A percentile compares a stretch with the other conserved stretches of the same genome.
These are phyloP conservation scores for Pseudomyrmex pallidus DNA, from an alignment of 1,140 invertebrate species.

Conservation along the genomic window DNA sequence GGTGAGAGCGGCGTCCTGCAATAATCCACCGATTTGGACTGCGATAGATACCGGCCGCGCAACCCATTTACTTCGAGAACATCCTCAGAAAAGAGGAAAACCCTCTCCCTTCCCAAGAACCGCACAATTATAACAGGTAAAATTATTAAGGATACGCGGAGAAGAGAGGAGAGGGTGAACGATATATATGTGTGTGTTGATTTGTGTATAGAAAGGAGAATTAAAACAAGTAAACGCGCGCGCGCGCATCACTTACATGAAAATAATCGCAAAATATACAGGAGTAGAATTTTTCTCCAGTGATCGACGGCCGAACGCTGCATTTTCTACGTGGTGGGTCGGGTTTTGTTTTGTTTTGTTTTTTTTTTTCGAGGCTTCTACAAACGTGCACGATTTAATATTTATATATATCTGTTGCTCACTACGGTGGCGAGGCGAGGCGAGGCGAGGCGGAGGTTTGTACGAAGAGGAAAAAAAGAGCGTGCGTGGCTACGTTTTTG, in stretches of 20 bases:
- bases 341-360: background rate
- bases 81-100: too few relatives aligned
- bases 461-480: slow-evolving; percentile 69
- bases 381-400: slow-evolving; percentile 57
- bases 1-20: background rate
- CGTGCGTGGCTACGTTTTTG: slow-evolving; percentile 83
- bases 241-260: slow-evolving; percentile 80
- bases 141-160: too few relatives aligned
- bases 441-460: slow-evolving; percentile 43
- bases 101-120: background rate
- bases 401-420: slow-evolving; percentile 59
- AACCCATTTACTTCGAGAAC: too few relatives aligned
- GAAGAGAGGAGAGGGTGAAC: background rate
- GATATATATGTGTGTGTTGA: background rate
- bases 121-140: too few relatives aligned
- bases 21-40: too few relatives aligned
- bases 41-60: too few relatives aligned
- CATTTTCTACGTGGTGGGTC: slow-evolving; percentile 69
- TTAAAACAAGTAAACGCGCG: slow-evolving; percentile 51
- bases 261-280: slow-evolving; percentile 84
- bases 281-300: slow-evolving; percentile 82
- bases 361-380: slow-evolving; percentile 23
- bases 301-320: slow-evolving; percentile 77
- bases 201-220: slow-evolving; percentile 1
- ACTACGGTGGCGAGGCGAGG: slow-evolving; percentile 59